Evolutionary conservation across 30 jellyfish, hydroid and myxozoan genomes (phyloP), one percentile per base, ranked within the genome.

Genomic region (Haliclystus octoradiatus): DNA sequence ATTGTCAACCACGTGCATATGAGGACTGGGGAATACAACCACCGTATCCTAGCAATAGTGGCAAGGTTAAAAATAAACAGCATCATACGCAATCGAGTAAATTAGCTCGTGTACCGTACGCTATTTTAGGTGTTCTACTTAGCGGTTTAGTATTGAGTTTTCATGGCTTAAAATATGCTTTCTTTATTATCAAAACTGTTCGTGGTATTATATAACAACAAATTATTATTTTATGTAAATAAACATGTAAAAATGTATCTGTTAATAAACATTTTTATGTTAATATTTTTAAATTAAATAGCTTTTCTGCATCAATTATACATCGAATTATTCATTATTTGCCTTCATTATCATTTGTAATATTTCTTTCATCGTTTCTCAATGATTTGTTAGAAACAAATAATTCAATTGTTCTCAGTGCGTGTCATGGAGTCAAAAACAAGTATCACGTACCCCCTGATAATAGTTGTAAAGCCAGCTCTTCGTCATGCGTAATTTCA

Each of bases 21-120:
- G 79, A 73, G 28, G 93, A 73, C 63, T 89, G 98, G 98, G 88
- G 88, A 25, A 63, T 89, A 1, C 74, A 69, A 63, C 86, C 87
- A 0, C 83, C 92, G 0, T 69, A 75, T 40, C 57, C 57, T 5
- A 40, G 57, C 57, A 40, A 40, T 19, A 40, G 19, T 19, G 57
- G 57, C 19, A 40, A 9, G 57, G 14, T 19, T 40, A 19, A 5
- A 40, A 19, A 40, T 40, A 9, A 40, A 19, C 57, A 9, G 57
- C n/a, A n/a, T n/a, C n/a, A n/a, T n/a, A 40, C 19, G 9, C 9
- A 5, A 19, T 19, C 14, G 14, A 40, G 57, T 40, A 40, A 19
- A 9, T 19, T 40, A 5, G 57, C 57, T 9, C 57, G 57, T 9
- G 57, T 40, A 19, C 57, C 57, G 9, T 40, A 40, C 57, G 57